phyloP scores from a whole-genome alignment of 2,797 vertebrate genomes.

The Gephyroberyx darwinii region DNA sequence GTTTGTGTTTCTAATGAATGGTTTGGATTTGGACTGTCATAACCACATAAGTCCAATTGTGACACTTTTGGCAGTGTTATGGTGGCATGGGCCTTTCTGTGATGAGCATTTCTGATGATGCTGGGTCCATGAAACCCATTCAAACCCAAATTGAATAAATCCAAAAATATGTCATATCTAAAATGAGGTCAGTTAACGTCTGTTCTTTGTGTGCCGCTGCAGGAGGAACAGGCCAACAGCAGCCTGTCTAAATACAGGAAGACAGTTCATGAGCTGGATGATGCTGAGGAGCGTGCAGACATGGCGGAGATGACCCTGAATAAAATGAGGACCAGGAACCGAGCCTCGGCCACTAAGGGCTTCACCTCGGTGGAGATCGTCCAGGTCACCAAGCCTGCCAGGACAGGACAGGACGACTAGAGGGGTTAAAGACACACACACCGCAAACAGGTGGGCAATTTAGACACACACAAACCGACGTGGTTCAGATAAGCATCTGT shows the following conservation, averaged over 20 bases:
- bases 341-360: conserved; percentile 65
- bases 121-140: too few species aligned
- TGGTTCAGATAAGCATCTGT: neutral
- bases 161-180: too few species aligned
- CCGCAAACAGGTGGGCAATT: conserved; percentile 25
- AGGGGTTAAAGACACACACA: neutral
- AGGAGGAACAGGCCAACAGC: conserved; percentile 81
- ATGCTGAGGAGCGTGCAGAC: conserved; percentile 74
- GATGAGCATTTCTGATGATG: too few species aligned
- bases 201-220: neutral
- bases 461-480: neutral
- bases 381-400: conserved; percentile 71
- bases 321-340: conserved; percentile 75
- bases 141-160: too few species aligned
- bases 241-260: conserved; percentile 79
- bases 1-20: too few species aligned
- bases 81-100: too few species aligned
- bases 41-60: too few species aligned
- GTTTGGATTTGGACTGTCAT: too few species aligned
- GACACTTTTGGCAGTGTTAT: too few species aligned
- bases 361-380: conserved; percentile 77
- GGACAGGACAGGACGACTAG: conserved; percentile 67
- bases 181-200: neutral
- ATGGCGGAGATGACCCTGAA: conserved; percentile 76
- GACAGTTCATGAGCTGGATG: conserved; percentile 67